Evolutionary conservation across 1,140 invertebrate genomes (phyloP).

Genomic region (Spodoptera litura): DNA sequence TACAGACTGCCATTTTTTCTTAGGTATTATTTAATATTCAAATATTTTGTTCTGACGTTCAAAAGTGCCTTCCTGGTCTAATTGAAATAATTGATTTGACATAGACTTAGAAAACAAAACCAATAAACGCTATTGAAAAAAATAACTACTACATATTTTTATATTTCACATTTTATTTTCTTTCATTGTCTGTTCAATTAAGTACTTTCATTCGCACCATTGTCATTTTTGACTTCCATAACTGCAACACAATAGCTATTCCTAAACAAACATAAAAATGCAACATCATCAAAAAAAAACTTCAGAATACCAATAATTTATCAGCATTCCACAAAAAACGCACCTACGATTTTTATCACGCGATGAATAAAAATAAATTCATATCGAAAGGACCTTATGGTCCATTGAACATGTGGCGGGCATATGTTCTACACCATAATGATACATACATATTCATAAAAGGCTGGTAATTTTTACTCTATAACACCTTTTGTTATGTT

Average conservation of each 20-base stretch:
- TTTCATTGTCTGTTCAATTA: too few relatives aligned
- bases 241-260: background rate
- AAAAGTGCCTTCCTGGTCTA: too few relatives aligned
- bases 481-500: conserved; percentile 70
- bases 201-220: too few relatives aligned
- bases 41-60: too few relatives aligned
- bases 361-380: conserved; percentile 32
- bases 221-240: too few relatives aligned
- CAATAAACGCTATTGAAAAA: too few relatives aligned
- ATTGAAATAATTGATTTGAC: too few relatives aligned
- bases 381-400: conserved; percentile 63
- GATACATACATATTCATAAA: conserved; percentile 73
- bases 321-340: conserved; percentile 21
- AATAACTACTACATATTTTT: too few relatives aligned
- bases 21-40: too few relatives aligned
- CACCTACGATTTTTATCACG: conserved; percentile 44
- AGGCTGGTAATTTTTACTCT: conserved; percentile 69
- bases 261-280: conserved; percentile 37
- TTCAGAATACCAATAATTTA: conserved; percentile 5
- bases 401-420: conserved; percentile 76
- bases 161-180: too few relatives aligned
- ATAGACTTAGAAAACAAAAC: too few relatives aligned
- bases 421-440: conserved; percentile 72
- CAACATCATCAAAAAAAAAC: conserved; percentile 14
- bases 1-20: too few relatives aligned